Base-by-base conservation (phyloP, 37 sponge, comb jelly and placozoan species). In the Spongilla lacustris region DNA sequence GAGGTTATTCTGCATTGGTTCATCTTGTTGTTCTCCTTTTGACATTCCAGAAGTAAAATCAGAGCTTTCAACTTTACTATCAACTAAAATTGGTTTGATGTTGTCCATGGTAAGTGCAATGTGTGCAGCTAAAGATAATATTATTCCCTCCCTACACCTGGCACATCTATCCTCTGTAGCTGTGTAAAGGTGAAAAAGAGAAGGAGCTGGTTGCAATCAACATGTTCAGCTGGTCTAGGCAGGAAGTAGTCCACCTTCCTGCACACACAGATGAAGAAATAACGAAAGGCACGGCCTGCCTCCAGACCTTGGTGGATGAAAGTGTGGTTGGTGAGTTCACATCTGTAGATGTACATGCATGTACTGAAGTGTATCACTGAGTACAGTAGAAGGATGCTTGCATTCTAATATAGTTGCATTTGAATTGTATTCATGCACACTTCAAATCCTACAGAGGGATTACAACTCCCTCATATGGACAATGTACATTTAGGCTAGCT, bases 191-290 rank as follows among this genome's bases (percentile, higher is more conserved):
- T 31, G n/a, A 24, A 69, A 25, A 30, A 21, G 75, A 34, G 22
- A 67, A 70, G 24, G 28, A 86, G 24, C 38, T 67, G 27, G 19
- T 84, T 13, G 76, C 68, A 9, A 68, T 87, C 19, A 92, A 92
- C 68, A 79, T 88, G 6, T 88, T 86, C 46, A 25, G 84, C 67
- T 92, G 92, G 92, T 4, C 80, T 27, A 50, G 88, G 26, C 67
- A 26, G 23, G 88, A 84, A 31, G 81, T 88, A 3, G 76, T 92
- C 41, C 31, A 25, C 22, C 74, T 88, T 27, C 70, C 82, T 36
- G 33, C 73, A 24, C 29, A 72, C 0, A 32, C 10, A 33, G 24
- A 32, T 37, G 36, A 49, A 29, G 50, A 9, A 58, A 58, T 58
- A 58, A 58, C 58, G 11, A 17, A 58, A 58, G 58, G 58, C 19